Conservation (phyloP, 2,797 vertebrate genomes). For the Hozukius guyotensis region DNA sequence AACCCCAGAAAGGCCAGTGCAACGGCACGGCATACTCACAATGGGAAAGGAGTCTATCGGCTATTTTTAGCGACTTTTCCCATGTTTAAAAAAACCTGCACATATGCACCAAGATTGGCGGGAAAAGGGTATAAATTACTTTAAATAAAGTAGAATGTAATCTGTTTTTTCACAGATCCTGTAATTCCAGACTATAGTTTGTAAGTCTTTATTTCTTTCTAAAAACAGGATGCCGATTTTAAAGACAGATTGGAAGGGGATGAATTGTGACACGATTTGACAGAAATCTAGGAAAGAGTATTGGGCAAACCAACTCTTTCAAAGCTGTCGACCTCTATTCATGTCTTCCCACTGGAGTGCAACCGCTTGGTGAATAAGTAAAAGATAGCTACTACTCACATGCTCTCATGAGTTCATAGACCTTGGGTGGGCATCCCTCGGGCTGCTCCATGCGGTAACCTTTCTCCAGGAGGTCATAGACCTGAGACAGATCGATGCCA, state of each 20-base stretch:
- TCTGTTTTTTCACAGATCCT: neutral
- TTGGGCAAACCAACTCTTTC: neutral
- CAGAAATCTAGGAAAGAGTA: neutral
- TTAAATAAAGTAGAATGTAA: neutral
- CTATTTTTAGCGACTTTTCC: too few species aligned
- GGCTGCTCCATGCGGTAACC: conserved; percentile 99
- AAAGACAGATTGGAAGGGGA: neutral
- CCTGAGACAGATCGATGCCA: conserved; percentile 98
- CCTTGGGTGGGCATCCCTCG: conserved; percentile 97
- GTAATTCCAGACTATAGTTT: neutral
- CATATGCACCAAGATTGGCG: too few species aligned
- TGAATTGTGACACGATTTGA: neutral
- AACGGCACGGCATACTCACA: too few species aligned
- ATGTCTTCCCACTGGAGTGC: neutral
- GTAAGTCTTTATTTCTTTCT: neutral
- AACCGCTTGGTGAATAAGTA: neutral
- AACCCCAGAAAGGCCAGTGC: too few species aligned
- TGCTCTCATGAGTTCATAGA: conserved; percentile 98
- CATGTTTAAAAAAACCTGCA: too few species aligned
- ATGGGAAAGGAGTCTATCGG: too few species aligned
- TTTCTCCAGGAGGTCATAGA: conserved; percentile 98
- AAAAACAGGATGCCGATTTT: neutral
- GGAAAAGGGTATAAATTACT: too few species aligned
- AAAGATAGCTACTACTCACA: conserved; percentile 85
- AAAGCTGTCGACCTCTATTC: neutral